Base-by-base conservation (phyloP, 1,140 invertebrate species). In the Archivesica marissinica region DNA sequence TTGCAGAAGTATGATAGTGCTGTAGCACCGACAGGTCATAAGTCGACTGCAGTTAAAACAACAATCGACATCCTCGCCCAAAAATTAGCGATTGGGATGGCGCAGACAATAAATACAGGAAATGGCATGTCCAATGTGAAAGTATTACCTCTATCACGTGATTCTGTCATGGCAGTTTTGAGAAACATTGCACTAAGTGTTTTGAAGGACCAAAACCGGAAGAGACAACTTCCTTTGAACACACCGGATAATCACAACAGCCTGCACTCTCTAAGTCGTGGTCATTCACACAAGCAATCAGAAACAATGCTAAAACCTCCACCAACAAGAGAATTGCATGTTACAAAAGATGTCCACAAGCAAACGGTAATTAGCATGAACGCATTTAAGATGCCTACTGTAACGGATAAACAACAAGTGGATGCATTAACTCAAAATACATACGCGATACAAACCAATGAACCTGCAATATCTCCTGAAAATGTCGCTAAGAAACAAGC, bases 61-160 rank as follows among this genome's bases (percentile, higher is more conserved):
- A 41, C 38, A 28, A 70, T 47, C 41, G 39, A 47, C 15, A 41
- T 44, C 41, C 38, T 47, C 47, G 66, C 41, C 17, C 23, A 41
- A n/a, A 41, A 30, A 23, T 17, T 47, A 38, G 41, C 66, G n/a
- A 17, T 23, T 6, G 25, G 38, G 11, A 41, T 44, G 66, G n/a
- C 66, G 33, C 23, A 47, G 47, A 70, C 25, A 11, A 2, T 44
- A 6, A 44, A 13, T 9, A 35, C 59, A 17, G 30, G 20, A 13
- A 25, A 0, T 44, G 3, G 39, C 33, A n/a, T 0, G 41, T 13
- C 17, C 17, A 9, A 72, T 20, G 30, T 44, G 11, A 3, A 50
- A 38, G 74, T 76, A 6, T 20, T 76, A 35, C 52, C 35, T 39
- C 28, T 76, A 9, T 38, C 74, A 30, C 52, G 50, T 25, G 72